phyloP scores from a whole-genome alignment of 1,140 invertebrate genomes.

The Ganaspis sp. region DNA sequence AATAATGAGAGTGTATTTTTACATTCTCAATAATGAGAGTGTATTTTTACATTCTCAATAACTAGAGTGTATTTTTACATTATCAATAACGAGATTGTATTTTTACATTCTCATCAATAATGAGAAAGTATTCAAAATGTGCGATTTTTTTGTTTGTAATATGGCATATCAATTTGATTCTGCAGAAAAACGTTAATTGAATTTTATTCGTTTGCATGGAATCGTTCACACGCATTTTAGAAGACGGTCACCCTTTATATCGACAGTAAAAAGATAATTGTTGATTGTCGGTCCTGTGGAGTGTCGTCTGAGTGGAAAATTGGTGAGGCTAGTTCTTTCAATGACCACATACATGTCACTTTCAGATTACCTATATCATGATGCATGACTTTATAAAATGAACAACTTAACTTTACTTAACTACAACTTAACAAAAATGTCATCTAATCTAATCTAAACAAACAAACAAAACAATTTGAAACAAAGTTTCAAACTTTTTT shows the following conservation, averaged over 20 bases:
- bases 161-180: too few species aligned
- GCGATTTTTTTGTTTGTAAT: too few species aligned
- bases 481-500: too few species aligned
- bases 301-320: slow-evolving; percentile 71
- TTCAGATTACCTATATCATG: slow-evolving; percentile 14
- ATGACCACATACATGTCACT: slow-evolving; percentile 10
- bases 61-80: too few species aligned
- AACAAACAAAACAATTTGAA: too few species aligned
- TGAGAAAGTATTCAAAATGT: too few species aligned
- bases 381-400: background rate
- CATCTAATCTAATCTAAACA: background rate
- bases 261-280: slow-evolving; percentile 63
- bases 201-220: background rate
- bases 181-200: background rate
- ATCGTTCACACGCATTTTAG: slow-evolving; percentile 12
- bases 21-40: too few species aligned
- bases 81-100: too few species aligned
- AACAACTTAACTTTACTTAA: too few species aligned
- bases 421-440: background rate
- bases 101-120: too few species aligned
- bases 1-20: too few species aligned
- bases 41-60: too few species aligned
- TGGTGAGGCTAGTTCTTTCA: slow-evolving; percentile 42
- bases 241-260: slow-evolving; percentile 47
- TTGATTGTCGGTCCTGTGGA: slow-evolving; percentile 55